Percentiles rank a stretch among this genome's conserved stretches.
Conservation (phyloP, 2,797 vertebrate genomes). For the Platalea minor region DNA sequence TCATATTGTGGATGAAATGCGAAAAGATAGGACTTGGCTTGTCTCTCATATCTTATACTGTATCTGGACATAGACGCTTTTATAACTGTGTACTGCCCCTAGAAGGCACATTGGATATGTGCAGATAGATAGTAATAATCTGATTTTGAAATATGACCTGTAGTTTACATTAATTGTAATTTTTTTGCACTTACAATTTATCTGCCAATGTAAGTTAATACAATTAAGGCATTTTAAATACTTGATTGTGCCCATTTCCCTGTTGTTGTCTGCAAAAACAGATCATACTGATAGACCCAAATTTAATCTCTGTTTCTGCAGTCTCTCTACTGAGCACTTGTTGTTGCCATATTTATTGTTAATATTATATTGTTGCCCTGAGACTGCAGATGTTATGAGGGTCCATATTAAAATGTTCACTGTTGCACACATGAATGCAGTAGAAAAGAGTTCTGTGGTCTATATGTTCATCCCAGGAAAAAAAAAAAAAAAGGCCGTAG, state of each 20-base stretch:
- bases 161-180: neutral
- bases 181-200: neutral
- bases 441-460: neutral
- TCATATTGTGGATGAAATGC: neutral
- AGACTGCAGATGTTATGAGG: neutral
- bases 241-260: neutral
- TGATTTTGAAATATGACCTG: neutral
- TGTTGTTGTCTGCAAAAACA: neutral
- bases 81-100: neutral
- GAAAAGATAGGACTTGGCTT: neutral
- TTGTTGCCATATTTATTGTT: neutral
- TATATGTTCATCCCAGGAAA: neutral
- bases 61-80: neutral
- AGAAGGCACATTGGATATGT: neutral
- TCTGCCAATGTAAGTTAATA: neutral
- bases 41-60: neutral
- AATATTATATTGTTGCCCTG: neutral
- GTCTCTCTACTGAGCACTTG: neutral
- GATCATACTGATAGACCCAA: neutral
- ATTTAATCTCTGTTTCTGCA: neutral
- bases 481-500: neutral
- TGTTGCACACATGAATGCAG: neutral
- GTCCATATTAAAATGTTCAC: neutral
- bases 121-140: neutral
- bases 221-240: neutral